Percentiles rank a stretch among this genome's conserved stretches.
phyloP scores from a whole-genome alignment of 2,888 invertebrate genomes.

The Rotaria magnacalcarata region DNA sequence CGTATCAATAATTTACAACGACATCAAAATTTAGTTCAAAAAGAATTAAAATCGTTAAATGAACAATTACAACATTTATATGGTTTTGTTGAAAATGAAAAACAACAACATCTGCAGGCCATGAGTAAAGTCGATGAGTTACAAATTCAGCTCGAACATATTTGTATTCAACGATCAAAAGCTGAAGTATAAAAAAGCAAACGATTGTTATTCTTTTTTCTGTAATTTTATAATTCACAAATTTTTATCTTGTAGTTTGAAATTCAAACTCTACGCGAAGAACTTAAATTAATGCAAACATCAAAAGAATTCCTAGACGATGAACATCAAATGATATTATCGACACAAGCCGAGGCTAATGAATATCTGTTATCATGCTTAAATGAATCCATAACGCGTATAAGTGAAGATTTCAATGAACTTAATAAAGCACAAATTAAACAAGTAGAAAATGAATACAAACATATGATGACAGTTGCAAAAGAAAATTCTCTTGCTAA shows the following conservation, averaged over 20 bases:
- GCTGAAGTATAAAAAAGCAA: background rate
- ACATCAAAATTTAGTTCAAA: background rate
- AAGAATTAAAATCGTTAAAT: background rate
- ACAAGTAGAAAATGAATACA: conserved; percentile 17
- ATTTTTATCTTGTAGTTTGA: background rate
- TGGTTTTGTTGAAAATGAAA: background rate
- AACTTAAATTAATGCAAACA: conserved; percentile 24
- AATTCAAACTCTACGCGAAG: background rate
- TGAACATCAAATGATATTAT: background rate
- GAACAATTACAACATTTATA: conserved; percentile 16
- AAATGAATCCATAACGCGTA: background rate
- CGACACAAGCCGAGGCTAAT: background rate
- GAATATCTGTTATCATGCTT: background rate
- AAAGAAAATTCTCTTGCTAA: background rate
- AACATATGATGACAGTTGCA: background rate
- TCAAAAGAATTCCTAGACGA: conserved; percentile 12
- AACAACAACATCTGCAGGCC: background rate
- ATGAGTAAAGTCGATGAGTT: conserved; percentile 7
- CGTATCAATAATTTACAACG: background rate
- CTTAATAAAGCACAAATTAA: background rate
- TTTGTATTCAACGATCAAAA: background rate
- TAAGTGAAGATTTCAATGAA: background rate
- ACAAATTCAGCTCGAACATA: background rate
- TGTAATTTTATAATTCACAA: background rate
- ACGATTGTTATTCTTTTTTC: background rate